phyloP scores from a whole-genome alignment of 2,888 invertebrate genomes.

The Crepidodera aurea region DNA sequence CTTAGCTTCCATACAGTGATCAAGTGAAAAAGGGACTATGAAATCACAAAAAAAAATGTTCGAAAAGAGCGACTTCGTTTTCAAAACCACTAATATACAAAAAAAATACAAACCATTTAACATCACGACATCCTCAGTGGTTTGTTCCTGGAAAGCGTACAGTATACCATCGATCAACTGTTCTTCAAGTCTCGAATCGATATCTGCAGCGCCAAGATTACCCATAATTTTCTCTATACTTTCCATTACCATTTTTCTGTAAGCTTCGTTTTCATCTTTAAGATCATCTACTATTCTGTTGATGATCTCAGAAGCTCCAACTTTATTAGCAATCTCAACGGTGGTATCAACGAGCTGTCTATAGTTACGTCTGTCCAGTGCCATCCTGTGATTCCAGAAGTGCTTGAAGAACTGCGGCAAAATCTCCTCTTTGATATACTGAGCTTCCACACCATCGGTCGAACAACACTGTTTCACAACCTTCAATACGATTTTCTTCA shows the following conservation, averaged over 20 bases:
- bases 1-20: too few relatives aligned
- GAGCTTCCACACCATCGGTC: slow-evolving; percentile 99
- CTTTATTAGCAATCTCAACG: slow-evolving; percentile 99
- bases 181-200: slow-evolving; percentile 97
- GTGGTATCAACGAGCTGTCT: slow-evolving; percentile 98
- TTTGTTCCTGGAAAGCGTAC: slow-evolving; percentile 99
- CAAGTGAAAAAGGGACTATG: too few relatives aligned
- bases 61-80: too few relatives aligned
- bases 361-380: slow-evolving; percentile 96
- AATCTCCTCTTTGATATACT: slow-evolving; percentile 99
- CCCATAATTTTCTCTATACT: slow-evolving; percentile 99
- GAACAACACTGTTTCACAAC: slow-evolving; percentile 99
- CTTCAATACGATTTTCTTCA: slow-evolving; percentile 99
- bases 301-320: slow-evolving; percentile 99
- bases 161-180: slow-evolving; percentile 99
- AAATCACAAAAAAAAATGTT: too few relatives aligned
- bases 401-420: slow-evolving; percentile 98
- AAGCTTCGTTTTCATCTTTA: slow-evolving; percentile 99
- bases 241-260: slow-evolving; percentile 99
- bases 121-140: slow-evolving; percentile 99
- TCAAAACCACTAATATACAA: too few relatives aligned
- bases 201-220: slow-evolving; percentile 96
- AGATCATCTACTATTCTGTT: slow-evolving; percentile 98
- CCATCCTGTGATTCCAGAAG: slow-evolving; percentile 99
- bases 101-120: slow-evolving; percentile 71